Conservation (phyloP, 2,113 vertebrate genomes). For the Globicephala melas region DNA sequence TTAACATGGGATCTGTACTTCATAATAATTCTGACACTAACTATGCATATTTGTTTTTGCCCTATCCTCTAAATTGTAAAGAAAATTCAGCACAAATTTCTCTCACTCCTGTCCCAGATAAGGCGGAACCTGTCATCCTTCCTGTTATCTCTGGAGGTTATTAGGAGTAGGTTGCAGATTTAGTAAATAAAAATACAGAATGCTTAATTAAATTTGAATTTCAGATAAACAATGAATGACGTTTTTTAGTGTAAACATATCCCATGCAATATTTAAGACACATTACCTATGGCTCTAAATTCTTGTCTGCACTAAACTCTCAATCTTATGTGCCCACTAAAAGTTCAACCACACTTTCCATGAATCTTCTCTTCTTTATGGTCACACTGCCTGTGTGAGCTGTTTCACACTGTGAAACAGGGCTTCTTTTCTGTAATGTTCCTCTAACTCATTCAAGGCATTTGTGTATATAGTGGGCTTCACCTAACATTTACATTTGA, state of each 20-base stretch:
- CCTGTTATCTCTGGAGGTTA: neutral
- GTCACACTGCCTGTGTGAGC: neutral
- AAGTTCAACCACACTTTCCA: neutral
- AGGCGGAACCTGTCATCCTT: neutral
- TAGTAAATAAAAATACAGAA: constrained; percentile 18
- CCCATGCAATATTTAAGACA: neutral
- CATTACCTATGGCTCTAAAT: neutral
- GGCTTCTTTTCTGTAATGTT: neutral
- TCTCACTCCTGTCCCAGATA: neutral
- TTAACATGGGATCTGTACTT: constrained; percentile 15
- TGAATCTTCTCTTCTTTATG: neutral
- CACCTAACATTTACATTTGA: neutral
- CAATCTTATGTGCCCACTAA: neutral
- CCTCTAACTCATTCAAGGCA: neutral
- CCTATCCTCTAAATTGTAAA: neutral
- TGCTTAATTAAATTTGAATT: constrained; percentile 4
- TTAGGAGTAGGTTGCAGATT: neutral
- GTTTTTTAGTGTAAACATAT: neutral
- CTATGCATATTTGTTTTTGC: constrained; percentile 15
- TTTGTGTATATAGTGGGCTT: neutral
- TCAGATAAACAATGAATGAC: neutral
- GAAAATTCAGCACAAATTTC: constrained; percentile 9
- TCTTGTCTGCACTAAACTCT: neutral
- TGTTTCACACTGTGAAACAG: neutral
- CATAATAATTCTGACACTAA: constrained; percentile 48